Percentiles rank a stretch among this genome's conserved stretches.
Conservation (phyloP, 2,888 invertebrate genomes). For the Patella depressa region DNA sequence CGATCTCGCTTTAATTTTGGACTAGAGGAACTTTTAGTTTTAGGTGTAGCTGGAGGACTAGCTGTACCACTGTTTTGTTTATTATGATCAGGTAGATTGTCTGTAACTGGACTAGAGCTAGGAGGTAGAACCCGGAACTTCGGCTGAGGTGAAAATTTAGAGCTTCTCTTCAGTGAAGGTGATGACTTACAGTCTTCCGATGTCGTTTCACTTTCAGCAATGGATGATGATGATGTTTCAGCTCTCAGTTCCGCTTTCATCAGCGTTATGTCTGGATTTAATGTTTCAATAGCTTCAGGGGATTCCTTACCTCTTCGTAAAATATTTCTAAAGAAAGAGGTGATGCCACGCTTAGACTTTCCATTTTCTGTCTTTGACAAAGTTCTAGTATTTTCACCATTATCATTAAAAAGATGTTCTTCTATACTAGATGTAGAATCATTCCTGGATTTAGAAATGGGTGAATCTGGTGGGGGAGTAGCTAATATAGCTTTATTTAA, state of each 20-base stretch:
- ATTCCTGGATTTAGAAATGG: conserved; percentile 16
- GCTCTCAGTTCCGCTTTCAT: conserved; percentile 18
- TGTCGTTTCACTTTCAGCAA: not conserved
- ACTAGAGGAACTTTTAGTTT: conserved; percentile 36
- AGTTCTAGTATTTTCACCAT: conserved; percentile 8
- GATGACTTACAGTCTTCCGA: conserved; percentile 20
- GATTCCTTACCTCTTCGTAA: conserved; percentile 49
- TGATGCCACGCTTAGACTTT: conserved; percentile 50
- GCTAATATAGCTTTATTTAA: conserved; percentile 52
- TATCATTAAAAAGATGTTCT: conserved; percentile 15
- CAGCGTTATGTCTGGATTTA: conserved; percentile 40
- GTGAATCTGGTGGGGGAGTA: conserved; percentile 26
- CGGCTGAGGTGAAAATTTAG: conserved; percentile 30
- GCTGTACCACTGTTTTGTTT: conserved; percentile 3
- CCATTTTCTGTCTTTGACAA: conserved; percentile 32
- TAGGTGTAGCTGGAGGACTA: conserved; percentile 31
- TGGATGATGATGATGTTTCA: not conserved
- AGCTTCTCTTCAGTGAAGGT: conserved; percentile 27
- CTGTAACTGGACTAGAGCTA: conserved; percentile 13
- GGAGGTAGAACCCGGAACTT: conserved; percentile 33
- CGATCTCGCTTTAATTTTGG: conserved; percentile 36
- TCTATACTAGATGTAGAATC: conserved; percentile 18
- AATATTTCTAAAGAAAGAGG: conserved; percentile 58
- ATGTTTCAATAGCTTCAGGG: conserved; percentile 32
- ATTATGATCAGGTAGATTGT: not conserved